A percentile compares a stretch with the other conserved stretches of the same genome.
phyloP scores from a whole-genome alignment of 2,797 vertebrate genomes.

The Threskiornis aethiopicus region DNA sequence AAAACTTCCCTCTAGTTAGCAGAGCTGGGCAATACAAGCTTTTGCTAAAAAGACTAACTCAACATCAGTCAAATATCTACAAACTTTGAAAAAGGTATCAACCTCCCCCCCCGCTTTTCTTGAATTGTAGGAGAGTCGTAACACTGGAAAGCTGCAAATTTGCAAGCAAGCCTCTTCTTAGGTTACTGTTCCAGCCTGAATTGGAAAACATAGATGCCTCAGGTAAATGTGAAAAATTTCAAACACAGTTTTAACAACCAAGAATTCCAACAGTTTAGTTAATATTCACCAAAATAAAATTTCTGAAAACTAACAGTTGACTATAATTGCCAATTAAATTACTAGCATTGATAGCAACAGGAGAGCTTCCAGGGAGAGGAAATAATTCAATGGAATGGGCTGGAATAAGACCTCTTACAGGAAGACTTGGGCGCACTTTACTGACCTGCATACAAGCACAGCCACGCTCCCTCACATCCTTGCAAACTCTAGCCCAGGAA shows the following conservation, averaged over 20 bases:
- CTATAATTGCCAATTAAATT: neutral
- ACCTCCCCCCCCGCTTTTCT: neutral
- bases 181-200: neutral
- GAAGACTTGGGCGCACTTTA: neutral
- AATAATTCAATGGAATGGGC: neutral
- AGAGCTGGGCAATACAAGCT: neutral
- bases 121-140: neutral
- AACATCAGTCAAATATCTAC: neutral
- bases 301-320: neutral
- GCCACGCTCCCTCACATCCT: neutral
- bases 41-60: neutral
- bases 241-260: neutral
- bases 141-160: neutral
- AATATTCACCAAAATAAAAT: neutral
- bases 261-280: neutral
- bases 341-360: neutral
- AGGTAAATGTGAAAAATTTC: neutral
- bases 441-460: neutral
- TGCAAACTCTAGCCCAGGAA: neutral
- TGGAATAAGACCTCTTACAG: neutral
- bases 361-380: neutral
- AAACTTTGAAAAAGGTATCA: neutral
- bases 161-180: neutral
- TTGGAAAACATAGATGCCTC: neutral
- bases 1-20: neutral